Conservation (phyloP, 2,113 vertebrate genomes). For the Eulemur rufifrons region DNA sequence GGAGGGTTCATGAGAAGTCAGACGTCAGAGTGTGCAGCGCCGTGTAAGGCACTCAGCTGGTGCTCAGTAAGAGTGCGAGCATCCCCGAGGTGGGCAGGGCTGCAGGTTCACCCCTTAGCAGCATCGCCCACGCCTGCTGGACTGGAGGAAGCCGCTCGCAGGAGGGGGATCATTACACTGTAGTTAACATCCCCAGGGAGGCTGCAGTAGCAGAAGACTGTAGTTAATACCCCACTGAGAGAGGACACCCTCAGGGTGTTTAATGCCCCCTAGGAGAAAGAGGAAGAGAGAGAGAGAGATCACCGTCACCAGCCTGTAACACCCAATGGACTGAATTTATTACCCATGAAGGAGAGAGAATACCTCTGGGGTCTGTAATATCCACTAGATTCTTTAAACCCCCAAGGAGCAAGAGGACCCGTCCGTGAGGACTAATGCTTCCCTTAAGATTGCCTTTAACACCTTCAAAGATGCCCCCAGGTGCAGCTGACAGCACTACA, state of each 20-base stretch:
- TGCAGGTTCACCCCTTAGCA: not conserved
- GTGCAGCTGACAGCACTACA: not conserved
- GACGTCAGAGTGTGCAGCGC: fast-evolving
- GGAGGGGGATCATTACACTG: constrained; percentile 44
- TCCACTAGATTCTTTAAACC: not conserved
- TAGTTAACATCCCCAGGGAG: constrained; percentile 60
- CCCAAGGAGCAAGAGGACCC: not conserved
- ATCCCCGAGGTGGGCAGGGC: not conserved
- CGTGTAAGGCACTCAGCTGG: not conserved
- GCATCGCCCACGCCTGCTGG: not conserved
- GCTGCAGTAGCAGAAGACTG: not conserved
- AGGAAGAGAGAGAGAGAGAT: not conserved
- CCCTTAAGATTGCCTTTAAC: not conserved
- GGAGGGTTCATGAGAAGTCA: not conserved
- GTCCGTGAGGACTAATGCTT: fast-evolving
- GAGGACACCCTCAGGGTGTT: constrained; percentile 26
- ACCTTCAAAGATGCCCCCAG: not conserved
- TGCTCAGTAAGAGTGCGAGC: not conserved
- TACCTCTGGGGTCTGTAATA: not conserved
- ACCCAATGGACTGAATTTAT: constrained; percentile 34
- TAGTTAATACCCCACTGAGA: constrained; percentile 55
- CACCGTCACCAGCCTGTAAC: not conserved
- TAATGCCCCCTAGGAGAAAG: not conserved
- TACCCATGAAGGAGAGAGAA: not conserved
- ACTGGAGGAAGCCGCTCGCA: not conserved